phyloP scores from a whole-genome alignment of 2,888 invertebrate species.

The Ophion ellenae region DNA sequence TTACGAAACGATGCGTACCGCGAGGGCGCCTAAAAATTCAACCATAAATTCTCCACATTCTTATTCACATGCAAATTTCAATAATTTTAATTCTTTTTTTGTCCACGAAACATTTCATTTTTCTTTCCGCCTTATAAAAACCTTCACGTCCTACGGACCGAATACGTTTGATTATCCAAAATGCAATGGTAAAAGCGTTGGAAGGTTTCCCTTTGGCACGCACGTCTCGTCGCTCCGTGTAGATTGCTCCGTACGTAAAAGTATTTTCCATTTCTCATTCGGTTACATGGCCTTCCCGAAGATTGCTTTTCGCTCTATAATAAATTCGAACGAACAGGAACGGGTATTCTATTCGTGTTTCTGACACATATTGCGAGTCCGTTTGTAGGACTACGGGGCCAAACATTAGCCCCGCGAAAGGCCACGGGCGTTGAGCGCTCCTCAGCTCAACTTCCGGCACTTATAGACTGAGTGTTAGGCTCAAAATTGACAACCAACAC shows the following conservation, averaged over 20 bases:
- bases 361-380: neutral
- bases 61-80: conserved; percentile 21
- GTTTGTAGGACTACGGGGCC: neutral
- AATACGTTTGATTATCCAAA: neutral
- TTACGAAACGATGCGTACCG: conserved; percentile 40
- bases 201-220: neutral
- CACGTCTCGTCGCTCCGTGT: neutral
- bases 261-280: neutral
- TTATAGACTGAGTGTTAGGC: neutral
- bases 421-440: neutral
- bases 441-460: neutral
- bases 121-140: neutral
- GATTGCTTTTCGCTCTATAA: neutral
- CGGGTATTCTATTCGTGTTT: neutral
- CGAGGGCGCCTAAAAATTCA: conserved; percentile 30
- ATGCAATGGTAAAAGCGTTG: neutral
- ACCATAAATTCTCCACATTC: conserved; percentile 6
- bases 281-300: neutral
- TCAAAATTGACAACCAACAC: neutral
- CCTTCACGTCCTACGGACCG: neutral
- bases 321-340: neutral
- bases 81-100: conserved; percentile 9
- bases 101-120: neutral
- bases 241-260: neutral
- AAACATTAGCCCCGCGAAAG: neutral